Percentiles rank a stretch among this genome's conserved stretches.
Conservation (phyloP, 2,888 invertebrate species). For the Magallana nippona region DNA sequence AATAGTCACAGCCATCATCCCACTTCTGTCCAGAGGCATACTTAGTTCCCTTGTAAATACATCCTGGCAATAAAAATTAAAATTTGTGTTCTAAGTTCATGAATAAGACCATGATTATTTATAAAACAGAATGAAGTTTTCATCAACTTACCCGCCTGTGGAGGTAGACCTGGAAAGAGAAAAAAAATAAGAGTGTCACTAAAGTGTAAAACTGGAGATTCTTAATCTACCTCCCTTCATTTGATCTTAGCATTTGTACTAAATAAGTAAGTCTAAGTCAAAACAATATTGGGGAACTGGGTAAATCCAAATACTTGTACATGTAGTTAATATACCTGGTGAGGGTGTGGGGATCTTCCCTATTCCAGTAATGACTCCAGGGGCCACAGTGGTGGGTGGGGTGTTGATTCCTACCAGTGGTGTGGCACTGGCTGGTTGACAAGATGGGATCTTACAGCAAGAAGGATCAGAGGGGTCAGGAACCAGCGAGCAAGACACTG, state of each 20-base stretch:
- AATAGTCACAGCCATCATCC: conserved; percentile 43
- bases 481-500: conserved; percentile 59
- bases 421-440: conserved; percentile 56
- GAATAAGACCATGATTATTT: neutral
- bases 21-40: conserved; percentile 39
- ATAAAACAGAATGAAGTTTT: too few species aligned
- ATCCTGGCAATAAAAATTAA: conserved; percentile 32
- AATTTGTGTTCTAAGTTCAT: neutral
- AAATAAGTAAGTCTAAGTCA: too few species aligned
- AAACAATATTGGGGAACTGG: too few species aligned
- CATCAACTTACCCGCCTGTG: conserved; percentile 10
- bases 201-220: neutral
- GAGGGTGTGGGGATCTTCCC: conserved; percentile 51
- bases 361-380: conserved; percentile 62
- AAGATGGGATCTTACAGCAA: conserved; percentile 66
- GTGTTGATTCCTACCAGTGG: conserved; percentile 60
- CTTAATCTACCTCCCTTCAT: too few species aligned
- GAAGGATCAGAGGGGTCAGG: conserved; percentile 67
- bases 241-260: too few species aligned
- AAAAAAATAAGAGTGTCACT: neutral
- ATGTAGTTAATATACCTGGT: conserved; percentile 28
- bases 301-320: neutral
- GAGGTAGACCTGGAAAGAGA: neutral
- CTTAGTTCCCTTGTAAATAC: conserved; percentile 43
- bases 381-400: conserved; percentile 50